Conservation (phyloP, 2,113 vertebrate genomes). For the Thalassarche chlororhynchos region DNA sequence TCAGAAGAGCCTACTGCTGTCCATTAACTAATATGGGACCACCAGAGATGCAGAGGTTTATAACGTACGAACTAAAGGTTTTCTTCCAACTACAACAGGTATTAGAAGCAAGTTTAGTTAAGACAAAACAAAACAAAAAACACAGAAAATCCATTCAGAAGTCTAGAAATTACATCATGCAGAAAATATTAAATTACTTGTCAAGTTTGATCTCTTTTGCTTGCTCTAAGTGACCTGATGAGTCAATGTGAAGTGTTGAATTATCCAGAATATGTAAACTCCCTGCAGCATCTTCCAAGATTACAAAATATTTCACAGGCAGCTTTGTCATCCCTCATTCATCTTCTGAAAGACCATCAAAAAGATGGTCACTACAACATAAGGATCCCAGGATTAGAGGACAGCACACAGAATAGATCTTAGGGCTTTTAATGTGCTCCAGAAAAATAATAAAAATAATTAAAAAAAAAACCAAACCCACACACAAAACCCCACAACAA, state of each 20-base stretch:
- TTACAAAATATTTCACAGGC: neutral
- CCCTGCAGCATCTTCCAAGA: neutral
- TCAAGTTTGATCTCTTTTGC: neutral
- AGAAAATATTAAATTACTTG: neutral
- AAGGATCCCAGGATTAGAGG: neutral
- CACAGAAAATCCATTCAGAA: neutral
- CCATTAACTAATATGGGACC: neutral
- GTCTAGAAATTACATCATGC: neutral
- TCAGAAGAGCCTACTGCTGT: neutral
- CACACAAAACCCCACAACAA: neutral
- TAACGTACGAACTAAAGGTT: neutral
- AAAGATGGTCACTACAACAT: neutral
- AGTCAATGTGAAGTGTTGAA: neutral
- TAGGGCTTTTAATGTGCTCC: neutral
- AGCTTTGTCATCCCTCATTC: neutral
- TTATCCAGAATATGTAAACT: neutral
- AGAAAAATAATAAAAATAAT: neutral
- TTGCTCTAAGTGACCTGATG: neutral
- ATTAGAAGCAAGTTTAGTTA: neutral
- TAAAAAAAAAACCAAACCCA: too few species aligned
- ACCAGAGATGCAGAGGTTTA: neutral
- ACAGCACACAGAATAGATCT: neutral
- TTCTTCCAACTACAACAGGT: neutral
- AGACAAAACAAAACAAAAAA: neutral
- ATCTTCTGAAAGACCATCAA: neutral